These are phyloP conservation scores for Elymnias hypermnestra DNA, from an alignment of 1,140 invertebrate species.

Conservation along the genomic window DNA sequence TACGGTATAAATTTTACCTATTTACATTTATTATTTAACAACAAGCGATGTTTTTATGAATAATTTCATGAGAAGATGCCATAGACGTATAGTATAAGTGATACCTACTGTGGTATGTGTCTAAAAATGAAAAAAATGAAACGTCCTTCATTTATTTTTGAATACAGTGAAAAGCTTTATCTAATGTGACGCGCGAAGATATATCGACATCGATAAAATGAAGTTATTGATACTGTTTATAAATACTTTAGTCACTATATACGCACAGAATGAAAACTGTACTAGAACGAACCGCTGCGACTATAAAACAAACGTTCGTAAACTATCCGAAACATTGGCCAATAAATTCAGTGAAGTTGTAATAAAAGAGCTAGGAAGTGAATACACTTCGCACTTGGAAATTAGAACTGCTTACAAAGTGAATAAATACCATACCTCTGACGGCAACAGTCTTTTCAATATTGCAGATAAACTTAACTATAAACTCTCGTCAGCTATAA, in stretches of 20 bases:
- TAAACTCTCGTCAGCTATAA: constrained; percentile 56
- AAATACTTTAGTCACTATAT: constrained; percentile 24
- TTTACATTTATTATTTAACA: too few relatives aligned
- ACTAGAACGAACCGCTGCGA: constrained; percentile 47
- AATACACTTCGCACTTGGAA: constrained; percentile 57
- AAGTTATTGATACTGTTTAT: constrained; percentile 52
- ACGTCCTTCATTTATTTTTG: not conserved
- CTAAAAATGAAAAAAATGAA: not conserved
- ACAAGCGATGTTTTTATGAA: too few relatives aligned
- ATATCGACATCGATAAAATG: constrained; percentile 46
- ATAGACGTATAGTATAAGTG: too few relatives aligned
- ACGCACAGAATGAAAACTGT: constrained; percentile 53
- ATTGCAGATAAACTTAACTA: constrained; percentile 57
- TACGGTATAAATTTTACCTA: too few relatives aligned
- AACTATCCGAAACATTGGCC: constrained; percentile 48
- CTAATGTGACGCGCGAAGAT: constrained; percentile 32
- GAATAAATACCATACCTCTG: constrained; percentile 41
- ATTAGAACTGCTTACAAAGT: constrained; percentile 51
- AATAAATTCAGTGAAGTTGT: constrained; percentile 58
- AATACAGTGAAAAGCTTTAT: constrained; percentile 20
- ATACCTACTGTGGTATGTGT: not conserved
- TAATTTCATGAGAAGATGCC: too few relatives aligned
- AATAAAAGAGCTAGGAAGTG: constrained; percentile 55
- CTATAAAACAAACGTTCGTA: constrained; percentile 47
- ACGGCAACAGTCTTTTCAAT: constrained; percentile 40